Base-by-base conservation (phyloP, 1,140 invertebrate species). In the Gryon sp. region DNA sequence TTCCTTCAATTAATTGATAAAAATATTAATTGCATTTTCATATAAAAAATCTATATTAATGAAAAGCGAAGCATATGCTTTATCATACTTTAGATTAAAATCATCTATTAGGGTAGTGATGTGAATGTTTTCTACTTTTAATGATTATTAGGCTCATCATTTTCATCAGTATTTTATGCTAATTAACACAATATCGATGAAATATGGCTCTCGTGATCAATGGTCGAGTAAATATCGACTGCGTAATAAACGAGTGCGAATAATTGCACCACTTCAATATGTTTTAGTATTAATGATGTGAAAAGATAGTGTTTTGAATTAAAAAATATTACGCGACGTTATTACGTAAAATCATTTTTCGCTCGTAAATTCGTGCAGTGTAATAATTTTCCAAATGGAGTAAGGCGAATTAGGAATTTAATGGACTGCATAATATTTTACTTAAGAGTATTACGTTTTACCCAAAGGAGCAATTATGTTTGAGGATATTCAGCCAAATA, bases 341-440 rank as follows among this genome's bases (percentile, higher is more conserved):
- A 36, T 72, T 72, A 48, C 57, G 57, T 72, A 57, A 72, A 62
- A 43, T 38, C 6, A 38, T 63, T 57, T 57, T 63, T 48, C 34
- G n/a, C 8, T 57, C 38, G 14, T 0, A 26, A 48, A 53, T 38
- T 14, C 26, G 15, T 55, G 41, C 26, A 46, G 28, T 57, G 28
- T 26, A 41, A 57, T 73, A 32, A 73, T 59, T 63, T 48, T 55
- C 18, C 28, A 65, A 59, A 65, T 73, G 32, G 41, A 73, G 15
- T 24, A 36, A 22, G 22, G 26, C 4, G 52, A 65, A 59, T 63
- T 60, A 50, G 26, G 11, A 65, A 65, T 65, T 65, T 73, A 72
- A 72, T 63, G 68, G 28, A 46, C 57, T 57, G 59, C 41, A 53
- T 60, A 72, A 72, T 72, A 63, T 62, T 59, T 69, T 69, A 69